Conservation (phyloP, 2,888 invertebrate species). For the Petrolisthes cinctipes region DNA sequence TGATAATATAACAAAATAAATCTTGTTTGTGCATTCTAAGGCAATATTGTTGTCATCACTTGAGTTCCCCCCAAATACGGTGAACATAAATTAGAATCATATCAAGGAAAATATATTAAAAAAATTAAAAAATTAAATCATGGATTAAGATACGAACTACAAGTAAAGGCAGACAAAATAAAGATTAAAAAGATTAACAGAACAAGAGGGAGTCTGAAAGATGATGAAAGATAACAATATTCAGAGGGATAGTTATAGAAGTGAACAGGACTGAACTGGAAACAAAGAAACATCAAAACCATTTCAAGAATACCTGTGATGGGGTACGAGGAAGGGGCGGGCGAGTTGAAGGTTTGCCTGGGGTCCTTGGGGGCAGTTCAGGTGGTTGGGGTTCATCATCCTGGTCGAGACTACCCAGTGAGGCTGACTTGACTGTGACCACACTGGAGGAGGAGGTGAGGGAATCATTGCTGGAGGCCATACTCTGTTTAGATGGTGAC, state of each 20-base stretch:
- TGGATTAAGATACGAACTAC: too few species aligned
- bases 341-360: conserved; percentile 48
- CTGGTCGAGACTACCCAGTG: conserved; percentile 56
- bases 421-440: conserved; percentile 67
- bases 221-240: not conserved
- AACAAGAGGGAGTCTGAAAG: not conserved
- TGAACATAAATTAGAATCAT: not conserved
- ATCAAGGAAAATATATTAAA: not conserved
- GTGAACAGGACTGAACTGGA: too few species aligned
- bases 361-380: conserved; percentile 58
- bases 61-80: not conserved
- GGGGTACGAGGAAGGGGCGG: conserved; percentile 61
- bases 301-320: conserved; percentile 46
- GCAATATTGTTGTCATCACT: too few species aligned
- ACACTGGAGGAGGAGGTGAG: conserved; percentile 67
- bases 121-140: not conserved
- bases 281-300: not conserved
- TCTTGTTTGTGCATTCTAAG: too few species aligned
- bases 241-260: too few species aligned
- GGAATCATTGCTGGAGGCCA: conserved; percentile 67
- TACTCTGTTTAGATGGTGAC: conserved; percentile 63
- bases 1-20: too few species aligned
- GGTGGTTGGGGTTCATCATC: conserved; percentile 61
- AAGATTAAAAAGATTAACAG: not conserved
- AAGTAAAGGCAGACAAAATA: not conserved